Base-by-base conservation (phyloP, 2,797 vertebrate species). In the Artibeus jamaicensis region DNA sequence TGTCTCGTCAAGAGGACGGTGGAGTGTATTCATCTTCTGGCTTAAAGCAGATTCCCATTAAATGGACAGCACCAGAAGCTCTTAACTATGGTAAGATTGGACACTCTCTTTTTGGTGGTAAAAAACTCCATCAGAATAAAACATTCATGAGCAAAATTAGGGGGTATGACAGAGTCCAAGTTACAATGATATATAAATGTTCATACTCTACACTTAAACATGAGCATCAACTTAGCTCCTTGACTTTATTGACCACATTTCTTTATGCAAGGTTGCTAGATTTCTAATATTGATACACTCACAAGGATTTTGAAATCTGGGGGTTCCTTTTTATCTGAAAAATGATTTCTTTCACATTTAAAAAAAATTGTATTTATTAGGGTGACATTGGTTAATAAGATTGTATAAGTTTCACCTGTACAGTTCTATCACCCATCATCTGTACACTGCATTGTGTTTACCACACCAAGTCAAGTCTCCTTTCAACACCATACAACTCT, bases 31-130 rank as follows among this genome's bases (percentile, higher is more conserved):
- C 99, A 42, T 99, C 99, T 0, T 99, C 99, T 65, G 99, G 99
- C 87, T 98, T 99, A 90, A 99, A 99, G 96, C 99, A 99, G 98
- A 99, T 99, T 96, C 99, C 99, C 29, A 99, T 99, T 97, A 99
- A 99, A 89, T 99, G 99, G 99, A 99, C 99, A 0, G 99, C 99
- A 62, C 99, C 99, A 26, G 99, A 99, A 97, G 99, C 99, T 11
- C 99, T 99, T 6, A 99, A 99, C 98, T 99, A 99, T 19, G 99
- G 99, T 99, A 99, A 98, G 98, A 53, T 65, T 9, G 70, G 57
- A 82, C 42, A 32, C 68, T 92, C 76, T 79, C 22, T 32, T 91
- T 95, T 32, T 21, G 77, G 12, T 85, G 44, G 71, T 85, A 48
- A 96, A 67, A 86, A 82, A 42, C 70, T 86, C 3, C 0, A 2